phyloP scores from a whole-genome alignment of 2,888 invertebrate genomes.

The Fragum sueziense region DNA sequence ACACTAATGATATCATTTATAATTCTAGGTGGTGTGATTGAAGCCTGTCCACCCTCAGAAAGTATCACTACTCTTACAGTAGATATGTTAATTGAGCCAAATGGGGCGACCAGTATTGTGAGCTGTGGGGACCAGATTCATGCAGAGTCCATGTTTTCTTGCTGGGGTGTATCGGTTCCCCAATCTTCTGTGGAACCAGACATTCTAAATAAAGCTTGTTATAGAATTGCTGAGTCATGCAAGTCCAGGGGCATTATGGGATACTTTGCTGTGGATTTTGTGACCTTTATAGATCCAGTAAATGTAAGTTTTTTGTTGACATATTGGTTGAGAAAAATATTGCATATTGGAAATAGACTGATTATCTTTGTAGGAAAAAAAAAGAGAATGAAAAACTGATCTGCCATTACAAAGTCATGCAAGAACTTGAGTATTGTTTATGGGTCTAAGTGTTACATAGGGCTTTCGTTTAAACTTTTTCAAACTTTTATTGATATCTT shows the following conservation, averaged over 20 bases:
- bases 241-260: slow-evolving; percentile 80
- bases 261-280: slow-evolving; percentile 81
- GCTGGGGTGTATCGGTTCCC: slow-evolving; percentile 81
- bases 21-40: slow-evolving; percentile 81
- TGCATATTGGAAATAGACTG: no score
- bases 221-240: slow-evolving; percentile 79
- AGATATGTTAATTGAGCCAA: slow-evolving; percentile 81
- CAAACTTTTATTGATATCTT: no score
- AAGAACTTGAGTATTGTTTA: no score
- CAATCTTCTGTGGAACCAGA: slow-evolving; percentile 81
- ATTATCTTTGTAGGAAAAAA: no score
- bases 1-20: no score
- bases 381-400: no score
- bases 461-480: no score
- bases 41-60: slow-evolving; percentile 82
- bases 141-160: slow-evolving; percentile 78
- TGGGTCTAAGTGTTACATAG: no score
- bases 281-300: slow-evolving; percentile 80
- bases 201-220: slow-evolving; percentile 76
- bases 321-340: no score
- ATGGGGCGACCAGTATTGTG: slow-evolving; percentile 75
- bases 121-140: slow-evolving; percentile 81
- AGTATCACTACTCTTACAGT: slow-evolving; percentile 81
- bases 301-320: slow-evolving; percentile 68
- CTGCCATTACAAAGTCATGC: no score